Base-by-base conservation (phyloP, 2,797 vertebrate species). In the Mycteria americana region DNA sequence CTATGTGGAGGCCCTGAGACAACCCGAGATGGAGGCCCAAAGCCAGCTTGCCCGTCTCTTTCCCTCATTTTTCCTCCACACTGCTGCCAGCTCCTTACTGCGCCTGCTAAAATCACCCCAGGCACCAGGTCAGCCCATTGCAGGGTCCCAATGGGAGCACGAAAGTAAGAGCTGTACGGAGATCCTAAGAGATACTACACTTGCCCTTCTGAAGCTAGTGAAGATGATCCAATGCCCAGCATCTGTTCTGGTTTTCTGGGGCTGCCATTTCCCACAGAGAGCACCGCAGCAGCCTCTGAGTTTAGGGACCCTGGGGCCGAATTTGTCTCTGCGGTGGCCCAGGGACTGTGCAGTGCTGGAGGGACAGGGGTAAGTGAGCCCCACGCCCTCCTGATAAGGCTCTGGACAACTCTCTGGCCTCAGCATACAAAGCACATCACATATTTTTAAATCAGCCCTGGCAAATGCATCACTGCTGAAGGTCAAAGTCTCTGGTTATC, bases 241-340 rank as follows among this genome's bases (percentile, higher is more conserved):
- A 63, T 9, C n/a, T 1, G 1, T 51, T 68, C n/a, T 64, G 17
- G 0, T 1, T 63, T 79, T 56, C 35, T 1, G 7, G 39, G 27
- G 13, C 43, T 59, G 70, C 19, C 8, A 7, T 53, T 53, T 73
- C 45, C 27, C 31, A 46, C 18, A 83, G 16, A 79, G 7, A 88
- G n/a, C 45, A 84, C 5, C 3, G 3, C 2, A n/a, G 13, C 2
- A 0, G 2, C 6, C 7, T 75, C n/a, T 70, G 37, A 86, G 6
- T 25, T 51, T 64, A 57, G 45, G 31, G 21, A 72, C 22, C 14
- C 10, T 72, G 19, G 17, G 28, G 12, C 19, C 4, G 1, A 65
- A 90, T 86, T 83, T 0, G 0, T 21, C 53, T 81, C 41, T 72
- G 25, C 5, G 7, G 6, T 31, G 15, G 35, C 31, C 33, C 43